Percentiles rank a stretch among this genome's conserved stretches.
Conservation (phyloP, 2,113 vertebrate genomes). For the Erythrocercus mccallii region DNA sequence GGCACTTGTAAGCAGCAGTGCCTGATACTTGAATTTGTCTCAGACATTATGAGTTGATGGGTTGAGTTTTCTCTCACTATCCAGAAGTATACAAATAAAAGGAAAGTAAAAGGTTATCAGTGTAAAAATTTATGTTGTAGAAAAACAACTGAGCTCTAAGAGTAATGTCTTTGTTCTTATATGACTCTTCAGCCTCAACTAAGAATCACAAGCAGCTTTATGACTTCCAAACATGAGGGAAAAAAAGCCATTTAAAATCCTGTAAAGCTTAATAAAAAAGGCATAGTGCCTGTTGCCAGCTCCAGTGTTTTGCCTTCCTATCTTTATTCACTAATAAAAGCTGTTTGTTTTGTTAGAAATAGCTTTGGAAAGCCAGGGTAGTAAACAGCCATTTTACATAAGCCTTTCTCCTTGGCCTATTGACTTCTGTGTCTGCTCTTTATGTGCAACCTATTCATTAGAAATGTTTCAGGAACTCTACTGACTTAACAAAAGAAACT, state of each 20-base stretch:
- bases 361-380: not conserved
- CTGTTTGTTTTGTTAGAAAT: constrained; percentile 21
- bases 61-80: not conserved
- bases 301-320: not conserved
- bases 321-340: constrained; percentile 13
- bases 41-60: not conserved
- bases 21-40: not conserved
- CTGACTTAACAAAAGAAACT: not conserved
- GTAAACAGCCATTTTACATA: constrained; percentile 2
- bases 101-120: not conserved
- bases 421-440: not conserved
- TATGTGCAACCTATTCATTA: not conserved
- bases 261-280: constrained; percentile 11
- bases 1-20: not conserved
- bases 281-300: not conserved
- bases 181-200: not conserved
- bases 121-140: not conserved
- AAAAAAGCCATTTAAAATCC: not conserved
- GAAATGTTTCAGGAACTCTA: not conserved
- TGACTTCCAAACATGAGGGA: not conserved
- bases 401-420: not conserved
- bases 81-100: not conserved
- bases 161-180: not conserved
- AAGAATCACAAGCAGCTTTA: constrained; percentile 33
- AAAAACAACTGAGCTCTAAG: not conserved